Evolutionary conservation across 1,140 invertebrate genomes (phyloP).

Genomic region (Polypedilum pembai): DNA sequence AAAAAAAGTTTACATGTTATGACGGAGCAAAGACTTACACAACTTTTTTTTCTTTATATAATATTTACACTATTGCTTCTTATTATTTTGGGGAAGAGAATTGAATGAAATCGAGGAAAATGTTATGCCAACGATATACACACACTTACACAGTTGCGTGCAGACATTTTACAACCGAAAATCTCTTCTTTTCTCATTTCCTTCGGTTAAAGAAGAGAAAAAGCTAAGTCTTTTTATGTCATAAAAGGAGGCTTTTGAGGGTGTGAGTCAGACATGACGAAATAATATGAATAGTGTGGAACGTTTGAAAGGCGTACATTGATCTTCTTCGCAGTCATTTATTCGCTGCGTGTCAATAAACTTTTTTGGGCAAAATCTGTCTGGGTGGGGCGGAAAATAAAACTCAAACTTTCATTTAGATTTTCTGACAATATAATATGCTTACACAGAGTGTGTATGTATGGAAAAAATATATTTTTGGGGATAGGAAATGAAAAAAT

Average conservation of each 20-base stretch:
- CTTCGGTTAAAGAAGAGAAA: neutral
- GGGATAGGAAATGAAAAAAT: neutral
- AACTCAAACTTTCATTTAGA: neutral
- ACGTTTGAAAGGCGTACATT: neutral
- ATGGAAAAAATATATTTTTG: neutral
- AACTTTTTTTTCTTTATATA: neutral
- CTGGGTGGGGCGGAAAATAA: neutral
- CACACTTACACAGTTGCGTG: slow-evolving; percentile 1
- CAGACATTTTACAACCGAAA: neutral
- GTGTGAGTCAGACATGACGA: neutral
- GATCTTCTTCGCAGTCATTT: slow-evolving; percentile 14
- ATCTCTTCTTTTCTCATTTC: neutral
- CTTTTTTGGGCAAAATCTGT: slow-evolving; percentile 23
- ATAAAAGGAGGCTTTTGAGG: neutral
- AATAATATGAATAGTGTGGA: neutral
- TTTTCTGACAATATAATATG: neutral
- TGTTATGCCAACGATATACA: neutral
- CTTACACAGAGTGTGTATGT: neutral
- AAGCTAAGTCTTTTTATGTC: neutral
- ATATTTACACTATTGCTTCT: neutral
- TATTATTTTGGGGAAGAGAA: neutral
- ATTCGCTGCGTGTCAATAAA: slow-evolving; percentile 20
- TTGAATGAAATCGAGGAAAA: neutral
- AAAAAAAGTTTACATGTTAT: neutral
- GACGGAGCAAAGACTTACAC: slow-evolving; percentile 15